phyloP scores from a whole-genome alignment of 2,113 vertebrate genomes.

The Planiliza haematocheilus region DNA sequence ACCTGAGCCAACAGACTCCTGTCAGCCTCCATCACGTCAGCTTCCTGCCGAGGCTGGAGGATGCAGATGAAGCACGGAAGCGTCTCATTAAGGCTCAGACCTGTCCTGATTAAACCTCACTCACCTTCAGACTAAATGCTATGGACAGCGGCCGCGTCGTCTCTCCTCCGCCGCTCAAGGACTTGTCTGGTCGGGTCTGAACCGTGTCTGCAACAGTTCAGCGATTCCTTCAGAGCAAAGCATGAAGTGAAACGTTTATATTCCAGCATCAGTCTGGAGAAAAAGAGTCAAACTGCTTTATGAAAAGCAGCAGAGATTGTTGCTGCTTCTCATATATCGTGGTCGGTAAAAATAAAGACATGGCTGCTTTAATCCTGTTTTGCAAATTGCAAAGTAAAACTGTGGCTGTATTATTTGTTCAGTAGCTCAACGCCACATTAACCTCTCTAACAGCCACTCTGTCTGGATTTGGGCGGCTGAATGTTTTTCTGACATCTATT shows the following conservation, averaged over 20 bases:
- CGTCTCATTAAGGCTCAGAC: constrained; percentile 12
- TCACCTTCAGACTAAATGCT: constrained; percentile 10
- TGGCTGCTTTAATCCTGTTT: too few species aligned
- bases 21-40: constrained; percentile 9
- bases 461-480: too few species aligned
- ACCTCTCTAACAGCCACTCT: too few species aligned
- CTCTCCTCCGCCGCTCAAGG: constrained; percentile 38
- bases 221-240: background rate
- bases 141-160: constrained; percentile 35
- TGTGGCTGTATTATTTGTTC: too few species aligned
- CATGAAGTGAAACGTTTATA: background rate
- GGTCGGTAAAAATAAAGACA: too few species aligned
- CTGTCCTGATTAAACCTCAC: constrained; percentile 2
- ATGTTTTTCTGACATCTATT: too few species aligned
- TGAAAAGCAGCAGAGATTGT: too few species aligned
- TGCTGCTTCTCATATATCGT: too few species aligned
- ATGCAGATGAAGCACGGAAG: constrained; percentile 1
- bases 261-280: fast-evolving
- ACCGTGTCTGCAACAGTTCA: too few species aligned
- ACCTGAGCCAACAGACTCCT: background rate
- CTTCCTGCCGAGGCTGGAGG: background rate
- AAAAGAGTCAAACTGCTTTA: background rate
- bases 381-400: too few species aligned
- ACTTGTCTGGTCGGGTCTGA: background rate
- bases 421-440: too few species aligned